Percentiles rank a stretch among this genome's conserved stretches.
These are phyloP conservation scores for Heliconius himera DNA, from an alignment of 1,140 invertebrate genomes.

Conservation along the genomic window DNA sequence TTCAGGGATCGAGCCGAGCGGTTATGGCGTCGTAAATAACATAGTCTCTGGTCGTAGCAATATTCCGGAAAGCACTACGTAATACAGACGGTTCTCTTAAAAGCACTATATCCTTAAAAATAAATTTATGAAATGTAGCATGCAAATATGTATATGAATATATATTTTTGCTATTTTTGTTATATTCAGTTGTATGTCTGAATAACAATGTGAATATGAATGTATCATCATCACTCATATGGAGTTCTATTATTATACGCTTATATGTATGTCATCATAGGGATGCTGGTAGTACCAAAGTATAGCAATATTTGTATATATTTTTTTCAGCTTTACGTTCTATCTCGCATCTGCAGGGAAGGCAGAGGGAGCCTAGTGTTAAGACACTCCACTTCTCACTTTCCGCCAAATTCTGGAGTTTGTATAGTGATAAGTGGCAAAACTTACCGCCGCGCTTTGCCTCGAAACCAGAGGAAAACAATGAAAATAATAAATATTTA, in stretches of 20 bases:
- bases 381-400: too few species aligned
- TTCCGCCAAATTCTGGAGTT: too few species aligned
- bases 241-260: neutral
- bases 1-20: conserved; percentile 67
- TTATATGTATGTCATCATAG: conserved; percentile 5
- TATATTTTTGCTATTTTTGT: neutral
- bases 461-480: too few species aligned
- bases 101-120: conserved; percentile 36
- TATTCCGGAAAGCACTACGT: conserved; percentile 56
- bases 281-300: neutral
- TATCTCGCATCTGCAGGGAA: neutral
- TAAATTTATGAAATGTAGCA: conserved; percentile 32
- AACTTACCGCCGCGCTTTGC: too few species aligned
- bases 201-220: neutral
- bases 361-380: too few species aligned
- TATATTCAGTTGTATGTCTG: neutral
- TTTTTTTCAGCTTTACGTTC: neutral
- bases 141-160: conserved; percentile 19
- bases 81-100: conserved; percentile 55
- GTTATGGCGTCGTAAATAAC: conserved; percentile 73
- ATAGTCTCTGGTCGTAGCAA: conserved; percentile 49
- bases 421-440: too few species aligned
- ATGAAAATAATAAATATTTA: too few species aligned
- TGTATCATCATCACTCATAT: conserved; percentile 6
- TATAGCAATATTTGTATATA: neutral